Conservation (phyloP, 1,140 invertebrate genomes). For the Macrobrachium nipponense region DNA sequence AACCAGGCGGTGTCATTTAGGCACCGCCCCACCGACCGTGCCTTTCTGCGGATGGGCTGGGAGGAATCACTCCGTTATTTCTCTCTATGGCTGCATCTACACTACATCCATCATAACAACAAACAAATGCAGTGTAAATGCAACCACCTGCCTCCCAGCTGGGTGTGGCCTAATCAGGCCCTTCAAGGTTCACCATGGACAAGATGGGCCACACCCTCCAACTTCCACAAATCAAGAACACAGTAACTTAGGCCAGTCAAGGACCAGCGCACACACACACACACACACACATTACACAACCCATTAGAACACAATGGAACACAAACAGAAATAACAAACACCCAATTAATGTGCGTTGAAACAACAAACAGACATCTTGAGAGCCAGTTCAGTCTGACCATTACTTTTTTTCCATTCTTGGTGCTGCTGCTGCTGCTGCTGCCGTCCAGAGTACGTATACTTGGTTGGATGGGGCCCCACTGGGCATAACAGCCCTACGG, state of each 20-base stretch:
- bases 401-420: conserved; percentile 50
- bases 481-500: conserved; percentile 31
- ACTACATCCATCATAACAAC: not conserved
- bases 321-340: conserved; percentile 58
- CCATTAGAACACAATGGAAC: conserved; percentile 59
- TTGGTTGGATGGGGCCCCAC: conserved; percentile 53
- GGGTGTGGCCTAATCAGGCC: conserved; percentile 31
- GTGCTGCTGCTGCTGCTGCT: conserved; percentile 54
- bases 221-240: conserved; percentile 56
- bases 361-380: conserved; percentile 54
- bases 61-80: conserved; percentile 47
- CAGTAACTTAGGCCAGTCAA: conserved; percentile 57
- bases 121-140: conserved; percentile 8
- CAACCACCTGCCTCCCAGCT: conserved; percentile 40
- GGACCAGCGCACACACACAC: conserved; percentile 44
- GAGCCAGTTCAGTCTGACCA: conserved; percentile 58
- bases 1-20: conserved; percentile 22
- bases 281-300: conserved; percentile 56
- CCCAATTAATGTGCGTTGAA: conserved; percentile 58
- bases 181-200: conserved; percentile 14
- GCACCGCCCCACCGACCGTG: conserved; percentile 36
- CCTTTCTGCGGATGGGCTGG: conserved; percentile 36
- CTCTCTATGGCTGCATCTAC: conserved; percentile 44
- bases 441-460: conserved; percentile 61
- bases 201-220: conserved; percentile 45